A percentile compares a stretch with the other conserved stretches of the same genome.
phyloP scores from a whole-genome alignment of 2,797 vertebrate species.

The Fratercula arctica region DNA sequence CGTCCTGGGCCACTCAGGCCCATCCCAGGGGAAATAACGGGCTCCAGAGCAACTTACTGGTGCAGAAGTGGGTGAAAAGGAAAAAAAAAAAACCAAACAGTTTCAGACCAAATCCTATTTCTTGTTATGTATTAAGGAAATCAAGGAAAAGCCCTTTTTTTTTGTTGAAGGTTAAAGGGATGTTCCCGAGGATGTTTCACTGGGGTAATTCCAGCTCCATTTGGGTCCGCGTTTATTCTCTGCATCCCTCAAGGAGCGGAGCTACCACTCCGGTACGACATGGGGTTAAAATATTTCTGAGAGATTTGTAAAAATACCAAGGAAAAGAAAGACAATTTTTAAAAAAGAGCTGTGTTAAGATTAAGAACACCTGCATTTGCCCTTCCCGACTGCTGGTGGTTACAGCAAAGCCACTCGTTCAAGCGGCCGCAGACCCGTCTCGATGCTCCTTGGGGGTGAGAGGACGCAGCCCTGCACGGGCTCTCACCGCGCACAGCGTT shows the following conservation, averaged over 20 bases:
- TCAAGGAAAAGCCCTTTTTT: not conserved
- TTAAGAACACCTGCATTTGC: not conserved
- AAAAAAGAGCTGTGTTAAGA: not conserved
- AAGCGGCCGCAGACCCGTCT: fast-evolving
- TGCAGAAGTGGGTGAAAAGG: not conserved
- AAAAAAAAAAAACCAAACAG: not conserved
- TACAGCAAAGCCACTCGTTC: not conserved
- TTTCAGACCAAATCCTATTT: not conserved
- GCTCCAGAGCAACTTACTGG: not conserved
- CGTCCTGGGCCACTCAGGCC: not conserved
- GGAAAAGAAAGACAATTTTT: too few relatives aligned
- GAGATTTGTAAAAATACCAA: not conserved
- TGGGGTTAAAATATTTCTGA: not conserved
- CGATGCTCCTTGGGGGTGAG: fast-evolving
- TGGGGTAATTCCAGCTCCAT: not conserved
- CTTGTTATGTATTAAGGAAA: fast-evolving
- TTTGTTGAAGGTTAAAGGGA: too few relatives aligned
- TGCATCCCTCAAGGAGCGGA: fast-evolving
- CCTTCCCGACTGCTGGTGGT: not conserved
- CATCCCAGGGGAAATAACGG: fast-evolving
- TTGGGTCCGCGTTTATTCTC: fast-evolving
- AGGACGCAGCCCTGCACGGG: fast-evolving
- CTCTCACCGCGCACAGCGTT: fast-evolving
- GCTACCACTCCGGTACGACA: fast-evolving
- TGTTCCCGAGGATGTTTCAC: too few relatives aligned